Base-by-base conservation (phyloP, 2,797 vertebrate species). In the Crax fasciolata region DNA sequence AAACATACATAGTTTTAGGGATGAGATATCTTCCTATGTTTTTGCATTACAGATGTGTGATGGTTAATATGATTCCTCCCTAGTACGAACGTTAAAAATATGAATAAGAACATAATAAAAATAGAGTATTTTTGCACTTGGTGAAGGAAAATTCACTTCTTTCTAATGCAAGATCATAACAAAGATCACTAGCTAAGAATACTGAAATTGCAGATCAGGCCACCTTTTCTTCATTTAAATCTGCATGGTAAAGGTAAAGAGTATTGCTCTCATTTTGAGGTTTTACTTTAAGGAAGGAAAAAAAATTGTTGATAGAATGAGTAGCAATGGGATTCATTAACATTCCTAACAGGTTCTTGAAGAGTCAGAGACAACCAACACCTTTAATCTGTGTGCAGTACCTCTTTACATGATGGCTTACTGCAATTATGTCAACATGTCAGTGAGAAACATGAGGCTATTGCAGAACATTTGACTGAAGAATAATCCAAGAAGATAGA, bases 301-400 rank as follows among this genome's bases (percentile, higher is more conserved):
- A 44, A 1, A 19, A 23, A 3, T 44, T 54, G 10, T 63, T 65
- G 51, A 79, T 67, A 54, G 54, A 91, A 90, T 57, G 51, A 75
- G 25, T 83, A 84, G 80, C 55, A 79, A 28, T 73, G 63, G 78
- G 8, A 79, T 72, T 86, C 44, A 68, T 90, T 90, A 94, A 61
- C 23, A 84, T 90, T 86, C 66, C 32, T 86, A 67, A 83, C 38
- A 88, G 66, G 39, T 81, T 86, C 28, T 52, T 73, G n/a, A 89
- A 91, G 78, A 73, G 83, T 73, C 68, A 76, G 58, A 93, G 63
- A 58, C 43, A 82, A 57, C 10, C 58, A 93, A 16, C 65, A 58
- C 23, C 85, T 91, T 90, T 77, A 78, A 43, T 77, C 57, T 84
- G 62, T 27, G 10, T 62, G 63, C 73, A 81, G 27, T 58, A 68